These are phyloP conservation scores for Malthinus flaveolus DNA, from an alignment of 2,888 invertebrate species.

Conservation along the genomic window DNA sequence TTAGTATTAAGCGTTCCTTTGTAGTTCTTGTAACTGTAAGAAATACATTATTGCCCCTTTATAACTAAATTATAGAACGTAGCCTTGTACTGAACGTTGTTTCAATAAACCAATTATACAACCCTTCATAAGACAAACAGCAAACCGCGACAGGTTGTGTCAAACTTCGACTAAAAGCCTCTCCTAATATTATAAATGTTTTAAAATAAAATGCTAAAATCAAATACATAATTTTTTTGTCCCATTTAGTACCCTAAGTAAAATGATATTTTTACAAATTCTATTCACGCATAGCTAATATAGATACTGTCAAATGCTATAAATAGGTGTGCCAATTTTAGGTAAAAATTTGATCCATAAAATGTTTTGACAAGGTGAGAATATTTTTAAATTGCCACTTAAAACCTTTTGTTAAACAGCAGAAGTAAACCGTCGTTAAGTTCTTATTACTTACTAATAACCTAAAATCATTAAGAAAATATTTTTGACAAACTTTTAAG, in stretches of 20 bases:
- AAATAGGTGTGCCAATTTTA: conserved; percentile 34
- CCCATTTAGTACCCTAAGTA: conserved; percentile 7
- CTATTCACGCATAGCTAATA: conserved; percentile 8
- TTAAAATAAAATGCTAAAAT: conserved; percentile 6
- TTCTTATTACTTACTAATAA: conserved; percentile 9
- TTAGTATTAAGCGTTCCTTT: conserved; percentile 15
- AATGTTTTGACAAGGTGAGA: conserved; percentile 43
- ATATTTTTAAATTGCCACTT: conserved; percentile 43
- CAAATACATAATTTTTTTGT: background rate
- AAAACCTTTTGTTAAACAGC: conserved; percentile 34
- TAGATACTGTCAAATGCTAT: conserved; percentile 26
- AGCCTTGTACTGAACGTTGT: conserved; percentile 43
- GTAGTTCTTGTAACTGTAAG: conserved; percentile 38
- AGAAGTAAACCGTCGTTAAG: background rate
- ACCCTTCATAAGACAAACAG: conserved; percentile 46
- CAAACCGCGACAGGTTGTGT: conserved; percentile 41
- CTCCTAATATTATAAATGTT: conserved; percentile 24
- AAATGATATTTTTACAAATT: conserved; percentile 14
- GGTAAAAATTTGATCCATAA: conserved; percentile 22
- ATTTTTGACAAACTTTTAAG: background rate
- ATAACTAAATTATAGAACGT: conserved; percentile 40
- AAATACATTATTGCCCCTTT: conserved; percentile 41
- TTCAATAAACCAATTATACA: conserved; percentile 47
- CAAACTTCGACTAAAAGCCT: conserved; percentile 37
- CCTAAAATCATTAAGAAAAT: no score